phyloP scores from a whole-genome alignment of 2,113 vertebrate genomes.

The Otolemur garnettii region DNA sequence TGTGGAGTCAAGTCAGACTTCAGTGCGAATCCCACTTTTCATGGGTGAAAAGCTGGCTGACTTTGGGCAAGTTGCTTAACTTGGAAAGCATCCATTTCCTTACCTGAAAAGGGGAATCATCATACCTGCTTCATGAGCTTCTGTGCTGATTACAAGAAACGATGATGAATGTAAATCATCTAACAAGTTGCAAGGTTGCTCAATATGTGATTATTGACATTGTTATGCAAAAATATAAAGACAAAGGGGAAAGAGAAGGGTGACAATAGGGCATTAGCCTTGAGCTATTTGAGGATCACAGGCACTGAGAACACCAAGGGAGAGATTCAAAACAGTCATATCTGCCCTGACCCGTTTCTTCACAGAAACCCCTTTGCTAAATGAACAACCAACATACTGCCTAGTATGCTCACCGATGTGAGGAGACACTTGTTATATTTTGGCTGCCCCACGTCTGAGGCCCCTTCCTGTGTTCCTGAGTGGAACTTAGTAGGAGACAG shows the following conservation, averaged over 20 bases:
- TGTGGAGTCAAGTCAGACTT: slow-evolving; percentile 57
- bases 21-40: neutral
- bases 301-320: neutral
- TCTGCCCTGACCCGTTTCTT: neutral
- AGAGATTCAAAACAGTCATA: slow-evolving; percentile 7
- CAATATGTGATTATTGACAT: slow-evolving; percentile 41
- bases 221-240: slow-evolving; percentile 19
- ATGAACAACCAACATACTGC: neutral
- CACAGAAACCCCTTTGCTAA: neutral
- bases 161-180: slow-evolving; percentile 61
- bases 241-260: neutral
- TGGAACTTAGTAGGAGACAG: neutral
- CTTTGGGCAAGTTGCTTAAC: slow-evolving; percentile 10
- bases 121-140: slow-evolving; percentile 33
- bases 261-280: neutral
- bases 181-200: slow-evolving; percentile 36
- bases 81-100: slow-evolving; percentile 63
- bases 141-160: slow-evolving; percentile 17
- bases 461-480: neutral
- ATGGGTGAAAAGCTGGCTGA: neutral
- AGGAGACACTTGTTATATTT: slow-evolving; percentile 1
- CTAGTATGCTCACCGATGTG: neutral
- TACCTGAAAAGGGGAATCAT: slow-evolving; percentile 46
- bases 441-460: neutral
- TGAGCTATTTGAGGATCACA: neutral